These are phyloP conservation scores for Seriola dumerili DNA, from an alignment of 2,113 vertebrate genomes.

Conservation along the genomic window DNA sequence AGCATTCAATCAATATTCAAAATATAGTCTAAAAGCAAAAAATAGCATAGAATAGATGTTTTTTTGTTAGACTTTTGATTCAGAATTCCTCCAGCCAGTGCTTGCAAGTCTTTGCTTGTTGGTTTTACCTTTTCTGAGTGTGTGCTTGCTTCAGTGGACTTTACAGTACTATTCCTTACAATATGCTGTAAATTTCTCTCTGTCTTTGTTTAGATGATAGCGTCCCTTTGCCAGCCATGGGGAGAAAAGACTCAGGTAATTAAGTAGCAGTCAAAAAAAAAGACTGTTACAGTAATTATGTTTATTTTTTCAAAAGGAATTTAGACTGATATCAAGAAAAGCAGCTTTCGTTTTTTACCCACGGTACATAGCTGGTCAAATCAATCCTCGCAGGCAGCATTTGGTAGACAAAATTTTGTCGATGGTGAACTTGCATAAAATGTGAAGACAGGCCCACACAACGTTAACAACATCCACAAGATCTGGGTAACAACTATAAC, in stretches of 20 bases:
- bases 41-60: not conserved
- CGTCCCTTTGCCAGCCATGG: slow-evolving; percentile 87
- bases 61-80: slow-evolving; percentile 20
- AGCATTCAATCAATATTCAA: not conserved
- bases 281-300: not conserved
- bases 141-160: slow-evolving; percentile 77
- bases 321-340: not conserved
- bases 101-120: slow-evolving; percentile 56
- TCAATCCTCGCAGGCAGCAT: slow-evolving; percentile 3
- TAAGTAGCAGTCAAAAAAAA: slow-evolving; percentile 39
- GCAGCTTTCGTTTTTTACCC: slow-evolving; percentile 25
- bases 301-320: slow-evolving; percentile 6
- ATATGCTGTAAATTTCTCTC: slow-evolving; percentile 87
- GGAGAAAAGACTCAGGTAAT: slow-evolving; percentile 98
- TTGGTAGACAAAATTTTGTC: not conserved
- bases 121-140: slow-evolving; percentile 49
- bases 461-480: not conserved
- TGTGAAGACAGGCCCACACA: not conserved
- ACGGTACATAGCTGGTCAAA: slow-evolving; percentile 10
- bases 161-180: slow-evolving; percentile 84
- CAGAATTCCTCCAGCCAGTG: slow-evolving; percentile 52
- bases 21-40: not conserved
- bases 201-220: slow-evolving; percentile 96
- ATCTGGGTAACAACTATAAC: slow-evolving; percentile 3
- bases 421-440: not conserved